Base-by-base conservation (phyloP, 2,797 vertebrate species). In the Diglossa cyanea region DNA sequence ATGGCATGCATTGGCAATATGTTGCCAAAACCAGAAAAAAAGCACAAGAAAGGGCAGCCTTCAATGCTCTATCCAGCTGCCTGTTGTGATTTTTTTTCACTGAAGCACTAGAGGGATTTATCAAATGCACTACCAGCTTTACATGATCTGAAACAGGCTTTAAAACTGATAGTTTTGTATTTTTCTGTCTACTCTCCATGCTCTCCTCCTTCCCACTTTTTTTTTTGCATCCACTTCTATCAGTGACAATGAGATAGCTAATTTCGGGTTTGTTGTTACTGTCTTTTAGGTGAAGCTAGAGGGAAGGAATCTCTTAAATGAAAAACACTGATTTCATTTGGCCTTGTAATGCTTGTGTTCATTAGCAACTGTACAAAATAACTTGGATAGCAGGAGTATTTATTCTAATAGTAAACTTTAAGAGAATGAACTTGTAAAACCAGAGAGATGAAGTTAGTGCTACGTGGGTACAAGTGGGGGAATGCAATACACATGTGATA, bases 11-110 rank as follows among this genome's bases (percentile, higher is more conserved):
- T 35, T 61, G 74, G 75, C 63, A 65, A 13, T 74, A 8, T 35
- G 57, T 65, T 89, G 75, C 50, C 84, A 94, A 87, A 94, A 94
- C 66, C 24, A 55, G 71, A 89, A 95, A 92, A 88, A 92, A 89
- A 37, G 33, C 77, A 73, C 42, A 74, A 77, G 65, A 71, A 92
- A 67, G 75, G 72, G 33, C 50, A 92, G 65, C n/a, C 39, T 92
- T 86, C 48, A 26, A 44, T 82, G 42, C 60, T 73, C 48, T 62
- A 71, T 93, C 50, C 81, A 95, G 35, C 78, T 84, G 75, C 72
- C 87, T 89, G 61, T 78, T 95, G 84, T 54, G 94, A 66, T 86
- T 91, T 95, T 51, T 30, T 94, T 96, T 90, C 86, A 78, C 72
- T 83, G 65, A 80, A 86, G 63, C 51, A n/a, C 57, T 86, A 37